Evolutionary conservation across 1,140 invertebrate species (phyloP).

Genomic region (Chironomus striatipennis): DNA sequence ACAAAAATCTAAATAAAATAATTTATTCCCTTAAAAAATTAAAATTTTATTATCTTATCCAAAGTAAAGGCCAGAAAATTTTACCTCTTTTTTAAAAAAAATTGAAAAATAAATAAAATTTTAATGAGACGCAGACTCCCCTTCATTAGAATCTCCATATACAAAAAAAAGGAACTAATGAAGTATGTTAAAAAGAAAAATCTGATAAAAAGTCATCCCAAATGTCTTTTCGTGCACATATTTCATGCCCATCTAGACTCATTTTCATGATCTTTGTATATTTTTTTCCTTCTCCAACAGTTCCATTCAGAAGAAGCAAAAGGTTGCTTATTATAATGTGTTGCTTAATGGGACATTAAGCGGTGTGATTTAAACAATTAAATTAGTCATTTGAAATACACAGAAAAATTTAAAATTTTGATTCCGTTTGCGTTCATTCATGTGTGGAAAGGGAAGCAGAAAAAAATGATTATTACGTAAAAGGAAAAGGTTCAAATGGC

Average conservation of each 20-base stretch:
- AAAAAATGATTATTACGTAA: not conserved
- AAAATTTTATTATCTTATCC: no score
- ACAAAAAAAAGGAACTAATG: not conserved
- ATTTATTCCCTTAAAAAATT: no score
- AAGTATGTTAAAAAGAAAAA: not conserved
- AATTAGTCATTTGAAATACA: not conserved
- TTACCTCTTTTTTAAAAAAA: not conserved
- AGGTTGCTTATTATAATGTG: not conserved
- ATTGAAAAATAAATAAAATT: not conserved
- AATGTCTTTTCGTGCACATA: not conserved
- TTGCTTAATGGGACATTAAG: constrained; percentile 7
- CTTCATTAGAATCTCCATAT: not conserved
- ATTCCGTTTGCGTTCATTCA: not conserved
- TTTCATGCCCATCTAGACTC: not conserved
- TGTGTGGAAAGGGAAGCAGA: no score
- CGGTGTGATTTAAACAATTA: constrained; percentile 13
- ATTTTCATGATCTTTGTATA: not conserved
- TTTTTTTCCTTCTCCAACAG: no score
- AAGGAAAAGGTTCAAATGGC: not conserved
- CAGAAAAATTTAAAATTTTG: not conserved
- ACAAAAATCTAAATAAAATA: no score
- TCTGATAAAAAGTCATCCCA: constrained; percentile 1
- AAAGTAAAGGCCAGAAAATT: not conserved
- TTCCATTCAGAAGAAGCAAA: not conserved
- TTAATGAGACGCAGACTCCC: not conserved